Conservation (phyloP, 2,113 vertebrate species). For the Ochotona princeps region DNA sequence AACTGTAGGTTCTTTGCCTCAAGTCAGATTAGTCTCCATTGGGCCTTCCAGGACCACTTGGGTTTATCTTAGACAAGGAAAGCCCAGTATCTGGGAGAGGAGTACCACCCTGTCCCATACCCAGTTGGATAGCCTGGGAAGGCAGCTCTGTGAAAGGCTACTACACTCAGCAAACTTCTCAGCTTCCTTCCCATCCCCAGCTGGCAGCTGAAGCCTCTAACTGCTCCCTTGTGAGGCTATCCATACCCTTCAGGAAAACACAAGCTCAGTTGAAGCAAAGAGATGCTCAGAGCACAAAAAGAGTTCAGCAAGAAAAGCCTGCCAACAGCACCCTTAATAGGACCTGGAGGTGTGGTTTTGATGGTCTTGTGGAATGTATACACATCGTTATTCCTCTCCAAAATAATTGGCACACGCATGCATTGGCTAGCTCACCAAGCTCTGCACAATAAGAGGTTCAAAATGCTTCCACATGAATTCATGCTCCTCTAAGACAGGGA, state of each 20-base stretch:
- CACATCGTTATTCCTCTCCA: background rate
- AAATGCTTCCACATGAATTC: background rate
- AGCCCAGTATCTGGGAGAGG: background rate
- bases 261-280: background rate
- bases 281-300: background rate
- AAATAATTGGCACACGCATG: background rate
- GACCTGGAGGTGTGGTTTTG: background rate
- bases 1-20: background rate
- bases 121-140: background rate
- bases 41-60: background rate
- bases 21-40: too few relatives aligned
- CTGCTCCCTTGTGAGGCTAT: background rate
- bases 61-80: background rate
- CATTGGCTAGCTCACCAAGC: background rate
- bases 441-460: background rate
- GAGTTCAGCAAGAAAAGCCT: background rate
- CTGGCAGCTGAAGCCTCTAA: background rate
- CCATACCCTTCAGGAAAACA: background rate
- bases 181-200: background rate
- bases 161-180: background rate
- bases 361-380: background rate
- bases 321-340: background rate
- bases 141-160: background rate
- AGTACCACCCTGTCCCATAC: background rate
- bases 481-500: background rate